A percentile compares a stretch with the other conserved stretches of the same genome.
phyloP scores from a whole-genome alignment of 2,888 invertebrate genomes.

The Alcis repandata region DNA sequence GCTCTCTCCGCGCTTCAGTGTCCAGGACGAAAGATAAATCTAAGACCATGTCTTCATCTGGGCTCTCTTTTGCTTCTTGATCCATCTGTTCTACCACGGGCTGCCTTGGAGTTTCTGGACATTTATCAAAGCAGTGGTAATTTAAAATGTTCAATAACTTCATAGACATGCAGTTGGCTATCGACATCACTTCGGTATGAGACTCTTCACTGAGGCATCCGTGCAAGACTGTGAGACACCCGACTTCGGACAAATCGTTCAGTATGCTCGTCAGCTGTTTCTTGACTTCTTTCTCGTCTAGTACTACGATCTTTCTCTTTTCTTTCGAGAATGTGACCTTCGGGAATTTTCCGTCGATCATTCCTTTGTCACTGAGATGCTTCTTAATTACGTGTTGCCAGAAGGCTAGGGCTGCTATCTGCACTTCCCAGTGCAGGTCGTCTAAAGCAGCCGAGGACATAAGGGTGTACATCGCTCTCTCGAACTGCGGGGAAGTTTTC shows the following conservation, averaged over 20 bases:
- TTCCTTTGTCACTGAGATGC: constrained; percentile 82
- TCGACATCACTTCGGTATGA: constrained; percentile 88
- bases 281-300: constrained; percentile 87
- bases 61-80: neutral
- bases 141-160: constrained; percentile 80
- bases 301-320: constrained; percentile 89
- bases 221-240: constrained; percentile 89
- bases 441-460: constrained; percentile 87
- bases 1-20: constrained; percentile 37
- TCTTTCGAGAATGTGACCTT: constrained; percentile 91
- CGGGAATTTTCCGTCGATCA: constrained; percentile 91
- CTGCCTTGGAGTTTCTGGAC: constrained; percentile 1
- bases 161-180: constrained; percentile 81
- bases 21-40: constrained; percentile 31
- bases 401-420: constrained; percentile 88
- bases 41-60: constrained; percentile 28
- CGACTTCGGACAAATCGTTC: constrained; percentile 87
- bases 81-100: constrained; percentile 26
- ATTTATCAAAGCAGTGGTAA: constrained; percentile 72
- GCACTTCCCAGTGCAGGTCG: constrained; percentile 92
- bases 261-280: constrained; percentile 87
- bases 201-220: constrained; percentile 88
- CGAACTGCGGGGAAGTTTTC: constrained; percentile 80
- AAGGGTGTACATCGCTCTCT: constrained; percentile 82
- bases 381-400: constrained; percentile 88